phyloP scores from a whole-genome alignment of 2,113 vertebrate species.

The Vidua macroura region DNA sequence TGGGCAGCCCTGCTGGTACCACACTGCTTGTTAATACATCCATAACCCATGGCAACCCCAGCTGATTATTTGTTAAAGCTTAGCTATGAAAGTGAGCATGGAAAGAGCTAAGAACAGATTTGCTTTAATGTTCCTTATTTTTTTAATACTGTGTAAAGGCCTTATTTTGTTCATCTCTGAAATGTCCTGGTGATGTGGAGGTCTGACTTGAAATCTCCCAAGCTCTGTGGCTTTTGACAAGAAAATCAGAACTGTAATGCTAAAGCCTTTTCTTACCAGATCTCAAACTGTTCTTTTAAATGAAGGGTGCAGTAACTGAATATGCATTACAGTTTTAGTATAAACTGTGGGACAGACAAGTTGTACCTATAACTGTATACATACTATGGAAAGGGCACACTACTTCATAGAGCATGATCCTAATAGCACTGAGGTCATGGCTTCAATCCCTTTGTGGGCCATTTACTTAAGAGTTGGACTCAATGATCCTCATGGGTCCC shows the following conservation, averaged over 20 bases:
- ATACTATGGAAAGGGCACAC: not conserved
- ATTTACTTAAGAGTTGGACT: not conserved
- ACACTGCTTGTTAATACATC: not conserved
- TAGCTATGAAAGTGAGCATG: not conserved
- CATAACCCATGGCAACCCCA: not conserved
- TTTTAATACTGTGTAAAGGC: not conserved
- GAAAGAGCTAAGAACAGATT: not conserved
- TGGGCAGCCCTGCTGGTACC: not conserved
- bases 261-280: not conserved
- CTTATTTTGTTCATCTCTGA: not conserved
- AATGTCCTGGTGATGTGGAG: not conserved
- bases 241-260: not conserved
- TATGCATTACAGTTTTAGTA: not conserved
- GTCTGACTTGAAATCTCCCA: not conserved
- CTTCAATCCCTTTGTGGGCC: not conserved
- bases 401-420: not conserved
- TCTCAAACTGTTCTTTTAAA: not conserved
- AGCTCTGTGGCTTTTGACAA: not conserved
- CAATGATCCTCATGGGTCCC: not conserved
- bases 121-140: not conserved
- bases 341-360: not conserved
- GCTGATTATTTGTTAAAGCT: not conserved
- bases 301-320: not conserved
- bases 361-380: not conserved
- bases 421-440: not conserved